Conservation (phyloP, 2,113 vertebrate genomes). For the Grammomys surdaster region DNA sequence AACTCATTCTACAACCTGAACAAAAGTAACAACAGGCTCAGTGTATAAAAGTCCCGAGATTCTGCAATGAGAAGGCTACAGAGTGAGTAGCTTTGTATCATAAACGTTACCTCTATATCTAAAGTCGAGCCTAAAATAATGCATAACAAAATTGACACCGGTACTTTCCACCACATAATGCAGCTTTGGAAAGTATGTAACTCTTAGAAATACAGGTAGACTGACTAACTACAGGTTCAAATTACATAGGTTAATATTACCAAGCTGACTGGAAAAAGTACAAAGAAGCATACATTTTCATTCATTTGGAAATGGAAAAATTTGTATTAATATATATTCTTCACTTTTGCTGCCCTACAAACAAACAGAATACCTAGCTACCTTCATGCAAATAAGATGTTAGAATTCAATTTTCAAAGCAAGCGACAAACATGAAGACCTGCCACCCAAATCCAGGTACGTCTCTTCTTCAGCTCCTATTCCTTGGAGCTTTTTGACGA, state of each 20-base stretch:
- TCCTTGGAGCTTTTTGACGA: constrained; percentile 87
- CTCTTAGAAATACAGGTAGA: constrained; percentile 83
- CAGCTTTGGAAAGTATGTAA: constrained; percentile 81
- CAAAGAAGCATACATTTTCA: constrained; percentile 86
- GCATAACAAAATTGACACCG: constrained; percentile 75
- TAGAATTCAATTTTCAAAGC: constrained; percentile 77
- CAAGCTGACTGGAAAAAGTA: constrained; percentile 79
- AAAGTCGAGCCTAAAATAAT: constrained; percentile 79
- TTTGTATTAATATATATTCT: constrained; percentile 82
- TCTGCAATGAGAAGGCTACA: constrained; percentile 27
- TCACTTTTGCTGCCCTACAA: constrained; percentile 80
- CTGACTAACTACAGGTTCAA: constrained; percentile 80
- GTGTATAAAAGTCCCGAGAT: constrained; percentile 32
- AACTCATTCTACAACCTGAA: constrained; percentile 73
- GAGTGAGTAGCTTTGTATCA: neutral
- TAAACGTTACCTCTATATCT: constrained; percentile 51
- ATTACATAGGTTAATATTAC: constrained; percentile 68
- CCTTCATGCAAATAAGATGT: constrained; percentile 77
- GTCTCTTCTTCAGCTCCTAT: constrained; percentile 77
- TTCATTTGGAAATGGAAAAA: constrained; percentile 87
- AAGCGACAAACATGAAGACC: constrained; percentile 75
- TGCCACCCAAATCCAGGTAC: constrained; percentile 67
- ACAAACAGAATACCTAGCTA: constrained; percentile 76
- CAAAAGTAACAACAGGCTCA: constrained; percentile 72
- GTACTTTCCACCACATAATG: constrained; percentile 75